These are phyloP conservation scores for Chloroclysta siterata DNA, from an alignment of 2,888 invertebrate genomes.

Conservation along the genomic window DNA sequence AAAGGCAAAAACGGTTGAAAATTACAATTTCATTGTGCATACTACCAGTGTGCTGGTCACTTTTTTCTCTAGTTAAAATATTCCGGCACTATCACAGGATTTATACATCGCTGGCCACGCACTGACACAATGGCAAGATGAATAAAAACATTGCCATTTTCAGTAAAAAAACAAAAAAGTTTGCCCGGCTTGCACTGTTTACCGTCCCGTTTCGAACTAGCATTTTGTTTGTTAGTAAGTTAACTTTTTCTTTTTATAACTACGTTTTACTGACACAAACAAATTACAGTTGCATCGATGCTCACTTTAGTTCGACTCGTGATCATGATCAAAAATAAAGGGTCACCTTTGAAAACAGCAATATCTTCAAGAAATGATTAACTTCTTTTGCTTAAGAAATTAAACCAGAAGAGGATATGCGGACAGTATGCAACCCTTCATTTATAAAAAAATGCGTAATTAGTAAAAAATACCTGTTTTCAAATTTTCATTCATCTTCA, in stretches of 20 bases:
- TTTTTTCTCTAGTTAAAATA: conserved; percentile 69
- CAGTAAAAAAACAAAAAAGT: conserved; percentile 52
- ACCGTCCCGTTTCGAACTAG: conserved; percentile 44
- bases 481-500: no score
- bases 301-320: background rate
- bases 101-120: conserved; percentile 73
- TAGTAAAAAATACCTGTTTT: no score
- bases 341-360: no score
- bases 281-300: background rate
- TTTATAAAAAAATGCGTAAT: no score
- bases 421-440: no score
- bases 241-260: conserved; percentile 12
- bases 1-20: conserved; percentile 38
- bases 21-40: conserved; percentile 52
- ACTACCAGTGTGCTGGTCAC: conserved; percentile 50
- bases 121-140: conserved; percentile 72
- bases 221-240: conserved; percentile 30
- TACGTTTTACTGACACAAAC: conserved; percentile 3
- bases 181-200: conserved; percentile 46
- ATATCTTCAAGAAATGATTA: no score
- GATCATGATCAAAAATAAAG: no score
- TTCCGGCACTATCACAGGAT: conserved; percentile 74
- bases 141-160: conserved; percentile 72
- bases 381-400: no score
- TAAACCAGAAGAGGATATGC: no score